Percentiles rank a stretch among this genome's conserved stretches.
phyloP scores from a whole-genome alignment of 2,888 invertebrate species.

The Patella caerulea region DNA sequence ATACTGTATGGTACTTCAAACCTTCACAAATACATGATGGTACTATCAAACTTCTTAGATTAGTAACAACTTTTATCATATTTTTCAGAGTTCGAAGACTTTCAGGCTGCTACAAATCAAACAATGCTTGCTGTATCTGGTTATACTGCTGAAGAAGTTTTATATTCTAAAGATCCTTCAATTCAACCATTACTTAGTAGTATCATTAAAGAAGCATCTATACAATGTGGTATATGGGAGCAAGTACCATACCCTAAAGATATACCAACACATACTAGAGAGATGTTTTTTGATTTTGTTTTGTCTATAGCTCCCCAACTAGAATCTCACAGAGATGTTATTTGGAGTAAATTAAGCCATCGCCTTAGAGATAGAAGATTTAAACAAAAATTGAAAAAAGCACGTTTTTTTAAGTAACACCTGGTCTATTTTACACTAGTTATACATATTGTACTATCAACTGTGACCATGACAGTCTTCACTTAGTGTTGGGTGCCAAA shows the following conservation, averaged over 20 bases:
- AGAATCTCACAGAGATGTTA: background rate
- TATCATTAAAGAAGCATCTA: background rate
- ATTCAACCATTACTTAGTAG: background rate
- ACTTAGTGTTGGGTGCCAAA: too few relatives aligned
- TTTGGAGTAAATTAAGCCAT: slow-evolving; percentile 5
- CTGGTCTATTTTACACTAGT: too few relatives aligned
- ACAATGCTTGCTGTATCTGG: background rate
- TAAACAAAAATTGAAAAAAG: background rate
- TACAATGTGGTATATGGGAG: background rate
- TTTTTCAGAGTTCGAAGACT: too few relatives aligned
- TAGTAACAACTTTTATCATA: too few relatives aligned
- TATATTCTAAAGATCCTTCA: background rate
- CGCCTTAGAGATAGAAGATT: background rate
- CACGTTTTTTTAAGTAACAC: too few relatives aligned
- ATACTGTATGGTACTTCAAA: too few relatives aligned
- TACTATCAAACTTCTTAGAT: too few relatives aligned
- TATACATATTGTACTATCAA: too few relatives aligned
- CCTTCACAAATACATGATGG: too few relatives aligned
- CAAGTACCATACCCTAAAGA: background rate
- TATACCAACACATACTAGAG: background rate
- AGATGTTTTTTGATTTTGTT: background rate
- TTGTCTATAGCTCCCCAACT: background rate
- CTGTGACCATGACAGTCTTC: too few relatives aligned
- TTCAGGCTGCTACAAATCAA: background rate
- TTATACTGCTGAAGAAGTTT: background rate